Evolutionary conservation across 1,140 invertebrate species (phyloP).

Genomic region (Ips typographus): DNA sequence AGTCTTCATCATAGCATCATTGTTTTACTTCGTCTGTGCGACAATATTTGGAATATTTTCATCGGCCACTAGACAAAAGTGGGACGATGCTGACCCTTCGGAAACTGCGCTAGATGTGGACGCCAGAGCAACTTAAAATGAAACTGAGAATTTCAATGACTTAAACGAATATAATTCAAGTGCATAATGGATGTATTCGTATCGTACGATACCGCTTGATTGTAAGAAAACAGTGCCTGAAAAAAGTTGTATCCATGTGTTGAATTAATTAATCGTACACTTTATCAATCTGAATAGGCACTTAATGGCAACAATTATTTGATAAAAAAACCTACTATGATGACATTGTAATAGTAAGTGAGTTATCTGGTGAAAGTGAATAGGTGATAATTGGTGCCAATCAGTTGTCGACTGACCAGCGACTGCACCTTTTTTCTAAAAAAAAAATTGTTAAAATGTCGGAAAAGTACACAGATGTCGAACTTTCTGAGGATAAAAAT

Average conservation of each 20-base stretch:
- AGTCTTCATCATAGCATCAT: conserved; percentile 9
- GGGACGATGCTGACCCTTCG: conserved; percentile 22
- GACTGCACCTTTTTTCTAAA: too few relatives aligned
- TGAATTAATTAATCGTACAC: background rate
- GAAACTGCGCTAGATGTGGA: background rate
- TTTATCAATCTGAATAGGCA: background rate
- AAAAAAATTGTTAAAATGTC: too few relatives aligned
- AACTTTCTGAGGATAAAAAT: too few relatives aligned
- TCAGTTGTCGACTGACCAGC: too few relatives aligned
- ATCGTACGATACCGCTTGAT: background rate
- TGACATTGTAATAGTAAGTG: too few relatives aligned
- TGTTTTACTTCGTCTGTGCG: conserved; percentile 4
- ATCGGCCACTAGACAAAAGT: conserved; percentile 17
- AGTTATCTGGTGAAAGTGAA: too few relatives aligned
- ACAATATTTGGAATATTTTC: conserved; percentile 19
- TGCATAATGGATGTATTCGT: background rate
- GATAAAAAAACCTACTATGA: too few relatives aligned
- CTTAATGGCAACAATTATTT: too few relatives aligned
- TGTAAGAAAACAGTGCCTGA: background rate
- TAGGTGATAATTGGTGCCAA: too few relatives aligned
- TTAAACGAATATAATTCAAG: background rate
- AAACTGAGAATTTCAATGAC: background rate
- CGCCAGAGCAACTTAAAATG: background rate
- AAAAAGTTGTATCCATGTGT: background rate
- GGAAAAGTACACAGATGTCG: too few relatives aligned